Percentiles rank a stretch among this genome's conserved stretches.
phyloP scores from a whole-genome alignment of 2,888 invertebrate genomes.

The Eupithecia abbreviata region DNA sequence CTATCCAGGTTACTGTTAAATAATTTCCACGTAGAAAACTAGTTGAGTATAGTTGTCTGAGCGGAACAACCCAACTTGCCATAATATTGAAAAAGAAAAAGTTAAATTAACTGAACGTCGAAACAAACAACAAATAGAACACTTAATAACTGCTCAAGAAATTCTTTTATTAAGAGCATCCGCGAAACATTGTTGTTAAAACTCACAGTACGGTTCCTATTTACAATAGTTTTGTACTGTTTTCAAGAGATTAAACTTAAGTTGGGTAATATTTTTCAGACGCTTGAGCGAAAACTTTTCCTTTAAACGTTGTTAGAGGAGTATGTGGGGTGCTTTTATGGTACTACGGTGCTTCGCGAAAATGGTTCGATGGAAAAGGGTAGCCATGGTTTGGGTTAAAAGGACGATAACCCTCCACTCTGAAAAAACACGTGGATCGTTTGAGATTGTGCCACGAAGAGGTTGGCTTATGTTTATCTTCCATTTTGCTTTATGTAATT shows the following conservation, averaged over 20 bases:
- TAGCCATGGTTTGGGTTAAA: slow-evolving; percentile 15
- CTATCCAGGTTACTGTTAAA: not conserved
- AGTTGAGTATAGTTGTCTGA: not conserved
- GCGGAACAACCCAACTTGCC: not conserved
- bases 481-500: not conserved
- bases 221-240: slow-evolving; percentile 72
- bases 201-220: slow-evolving; percentile 57
- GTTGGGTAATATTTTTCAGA: slow-evolving; percentile 78
- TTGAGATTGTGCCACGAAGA: slow-evolving; percentile 7
- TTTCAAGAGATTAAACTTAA: slow-evolving; percentile 79
- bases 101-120: not conserved
- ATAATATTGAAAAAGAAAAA: not conserved
- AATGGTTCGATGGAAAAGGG: slow-evolving; percentile 21
- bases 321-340: slow-evolving; percentile 28
- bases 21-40: not conserved
- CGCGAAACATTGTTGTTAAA: slow-evolving; percentile 56
- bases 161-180: slow-evolving; percentile 29
- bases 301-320: slow-evolving; percentile 29
- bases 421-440: slow-evolving; percentile 11
- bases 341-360: slow-evolving; percentile 10
- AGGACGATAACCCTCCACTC: slow-evolving; percentile 8
- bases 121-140: slow-evolving; percentile 19
- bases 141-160: slow-evolving; percentile 31
- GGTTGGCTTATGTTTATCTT: not conserved
- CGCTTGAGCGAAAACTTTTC: slow-evolving; percentile 66